Percentiles rank a stretch among this genome's conserved stretches.
Evolutionary conservation across 2,797 vertebrate species (phyloP).

Genomic region (Heterohyrax brucei): DNA sequence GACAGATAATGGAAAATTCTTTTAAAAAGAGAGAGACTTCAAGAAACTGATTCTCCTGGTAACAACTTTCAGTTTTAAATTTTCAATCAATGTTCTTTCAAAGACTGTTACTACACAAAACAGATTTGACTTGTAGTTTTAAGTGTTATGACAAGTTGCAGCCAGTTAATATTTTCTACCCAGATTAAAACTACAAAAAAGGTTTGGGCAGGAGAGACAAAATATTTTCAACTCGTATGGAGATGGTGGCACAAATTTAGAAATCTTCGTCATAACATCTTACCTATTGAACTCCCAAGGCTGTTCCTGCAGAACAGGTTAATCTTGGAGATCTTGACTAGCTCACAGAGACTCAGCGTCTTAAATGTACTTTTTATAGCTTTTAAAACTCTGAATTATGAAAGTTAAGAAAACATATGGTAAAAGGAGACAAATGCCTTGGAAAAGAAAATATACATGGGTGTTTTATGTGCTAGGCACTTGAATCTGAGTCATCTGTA

Average conservation of each 20-base stretch:
- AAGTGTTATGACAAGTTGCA: background rate
- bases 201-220: background rate
- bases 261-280: constrained; percentile 22
- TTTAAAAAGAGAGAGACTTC: background rate
- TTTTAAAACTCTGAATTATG: background rate
- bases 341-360: background rate
- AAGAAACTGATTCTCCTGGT: background rate
- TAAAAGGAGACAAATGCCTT: constrained; percentile 19
- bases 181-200: constrained; percentile 35
- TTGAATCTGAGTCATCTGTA: background rate
- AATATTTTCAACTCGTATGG: constrained; percentile 8
- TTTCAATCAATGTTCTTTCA: constrained; percentile 16
- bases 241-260: background rate
- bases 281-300: constrained; percentile 44
- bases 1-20: background rate
- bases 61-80: constrained; percentile 19
- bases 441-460: background rate
- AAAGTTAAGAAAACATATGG: constrained; percentile 10
- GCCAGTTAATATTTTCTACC: background rate
- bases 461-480: background rate
- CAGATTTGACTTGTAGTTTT: constrained; percentile 41
- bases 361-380: background rate
- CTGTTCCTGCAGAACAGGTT: constrained; percentile 54
- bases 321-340: background rate
- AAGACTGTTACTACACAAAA: background rate